Percentiles rank a stretch among this genome's conserved stretches.
Evolutionary conservation across 2,113 vertebrate species (phyloP).

Genomic region (Clarias batrachus): DNA sequence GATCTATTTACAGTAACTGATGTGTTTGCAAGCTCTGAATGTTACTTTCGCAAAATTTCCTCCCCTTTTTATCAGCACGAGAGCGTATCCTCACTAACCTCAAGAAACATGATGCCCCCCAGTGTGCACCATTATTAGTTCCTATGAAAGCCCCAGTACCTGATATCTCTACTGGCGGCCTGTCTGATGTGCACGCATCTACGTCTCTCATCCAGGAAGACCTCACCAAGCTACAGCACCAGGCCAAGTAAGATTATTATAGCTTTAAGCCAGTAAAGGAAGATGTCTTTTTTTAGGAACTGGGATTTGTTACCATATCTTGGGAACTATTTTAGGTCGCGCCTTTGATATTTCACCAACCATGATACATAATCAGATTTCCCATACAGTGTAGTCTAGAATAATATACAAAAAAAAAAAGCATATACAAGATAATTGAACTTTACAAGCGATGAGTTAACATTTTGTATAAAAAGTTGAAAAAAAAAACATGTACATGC

Average conservation of each 20-base stretch:
- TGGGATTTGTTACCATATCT: background rate
- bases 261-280: background rate
- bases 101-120: slow-evolving; percentile 82
- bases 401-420: background rate
- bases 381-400: background rate
- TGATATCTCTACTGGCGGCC: slow-evolving; percentile 73
- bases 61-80: slow-evolving; percentile 72
- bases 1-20: background rate
- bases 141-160: slow-evolving; percentile 81
- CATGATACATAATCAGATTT: background rate
- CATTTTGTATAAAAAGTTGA: background rate
- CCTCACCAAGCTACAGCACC: slow-evolving; percentile 81
- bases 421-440: background rate
- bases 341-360: background rate
- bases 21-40: background rate
- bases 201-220: slow-evolving; percentile 76
- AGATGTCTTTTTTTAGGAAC: background rate
- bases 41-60: slow-evolving; percentile 9
- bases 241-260: slow-evolving; percentile 71
- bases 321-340: background rate
- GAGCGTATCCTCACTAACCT: slow-evolving; percentile 84
- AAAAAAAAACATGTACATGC: background rate
- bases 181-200: slow-evolving; percentile 77
- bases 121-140: slow-evolving; percentile 71
- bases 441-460: too few species aligned